Base-by-base conservation (phyloP, 2,888 invertebrate genomes). In the Campaea margaritaria region DNA sequence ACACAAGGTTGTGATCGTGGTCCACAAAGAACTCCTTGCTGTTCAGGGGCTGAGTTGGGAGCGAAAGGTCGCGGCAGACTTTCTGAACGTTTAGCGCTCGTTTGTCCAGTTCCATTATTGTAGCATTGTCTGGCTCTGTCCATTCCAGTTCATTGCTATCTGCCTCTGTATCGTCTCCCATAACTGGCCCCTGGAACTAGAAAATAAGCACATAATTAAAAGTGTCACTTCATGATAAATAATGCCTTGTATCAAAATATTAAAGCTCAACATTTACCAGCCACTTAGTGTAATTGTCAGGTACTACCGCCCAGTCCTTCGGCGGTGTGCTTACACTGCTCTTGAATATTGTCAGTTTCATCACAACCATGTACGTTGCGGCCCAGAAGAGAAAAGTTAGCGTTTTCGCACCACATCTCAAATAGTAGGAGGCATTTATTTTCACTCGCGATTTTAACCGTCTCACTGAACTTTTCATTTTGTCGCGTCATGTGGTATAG, bases 21-120 rank as follows among this genome's bases (percentile, higher is more conserved):
- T 94, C 95, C 62, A 96, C 94, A 77, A 96, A 95, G 82, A 96
- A 96, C 81, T 96, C 96, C 93, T 95, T 95, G 67, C 94, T 95
- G 79, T 96, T 96, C 65, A 96, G 94, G 70, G 86, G 74, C 78
- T 93, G 78, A 11, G 72, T 70, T 10, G 72, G 51, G 2, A 90
- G 73, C 28, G 73, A 72, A 55, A 88, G 79, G 51, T 81, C 82
- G n/a, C 83, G 85, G 68, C 94, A 95, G 15, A 93, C 89, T 48
- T 87, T 81, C 64, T 87, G 86, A 38, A 94, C 87, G 57, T 83
- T 90, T 1, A 76, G 74, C 45, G 86, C 86, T 10, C 95, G 84
- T 38, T 85, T 79, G 34, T 87, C 89, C 69, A 95, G 85, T 59
- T 94, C 94, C 2, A 65, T 64, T 52, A 87, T 64, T 3, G 89